These are phyloP conservation scores for Anguilla anguilla DNA, from an alignment of 2,797 vertebrate genomes.

Conservation along the genomic window DNA sequence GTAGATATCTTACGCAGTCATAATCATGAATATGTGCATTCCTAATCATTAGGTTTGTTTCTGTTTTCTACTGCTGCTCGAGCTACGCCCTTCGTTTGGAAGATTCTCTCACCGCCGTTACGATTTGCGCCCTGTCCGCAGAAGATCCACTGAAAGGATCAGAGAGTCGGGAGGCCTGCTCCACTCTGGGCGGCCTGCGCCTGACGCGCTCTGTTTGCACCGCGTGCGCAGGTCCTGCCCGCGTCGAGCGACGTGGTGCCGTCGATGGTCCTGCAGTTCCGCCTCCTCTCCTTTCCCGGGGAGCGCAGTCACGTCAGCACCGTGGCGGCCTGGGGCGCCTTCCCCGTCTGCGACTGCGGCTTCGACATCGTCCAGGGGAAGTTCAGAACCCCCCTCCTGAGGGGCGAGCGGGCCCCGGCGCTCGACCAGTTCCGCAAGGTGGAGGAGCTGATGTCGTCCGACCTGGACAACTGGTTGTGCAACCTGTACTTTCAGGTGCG, in stretches of 20 bases:
- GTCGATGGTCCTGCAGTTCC: conserved; percentile 82
- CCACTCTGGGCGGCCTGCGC: neutral
- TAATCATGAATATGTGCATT: neutral
- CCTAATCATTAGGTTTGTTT: neutral
- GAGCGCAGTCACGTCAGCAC: conserved; percentile 60
- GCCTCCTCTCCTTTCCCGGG: conserved; percentile 74
- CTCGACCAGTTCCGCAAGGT: conserved; percentile 82
- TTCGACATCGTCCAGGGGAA: conserved; percentile 80
- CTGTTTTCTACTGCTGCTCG: neutral
- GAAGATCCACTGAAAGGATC: neutral
- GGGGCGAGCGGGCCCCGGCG: conserved; percentile 73
- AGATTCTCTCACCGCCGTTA: neutral
- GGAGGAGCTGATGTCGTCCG: conserved; percentile 81
- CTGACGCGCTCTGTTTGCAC: conserved; percentile 5
- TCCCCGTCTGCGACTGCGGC: conserved; percentile 79
- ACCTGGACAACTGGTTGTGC: conserved; percentile 91
- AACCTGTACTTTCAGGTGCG: conserved; percentile 94
- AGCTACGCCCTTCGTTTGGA: neutral
- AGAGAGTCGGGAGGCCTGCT: neutral
- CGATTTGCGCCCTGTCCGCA: neutral
- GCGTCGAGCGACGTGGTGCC: conserved; percentile 69
- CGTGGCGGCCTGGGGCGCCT: conserved; percentile 83
- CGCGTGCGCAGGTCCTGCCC: conserved; percentile 74
- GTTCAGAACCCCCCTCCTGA: conserved; percentile 86
- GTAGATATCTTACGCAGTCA: neutral